These are phyloP conservation scores for Nothobranchius furzeri DNA, from an alignment of 2,113 vertebrate genomes.

Conservation along the genomic window DNA sequence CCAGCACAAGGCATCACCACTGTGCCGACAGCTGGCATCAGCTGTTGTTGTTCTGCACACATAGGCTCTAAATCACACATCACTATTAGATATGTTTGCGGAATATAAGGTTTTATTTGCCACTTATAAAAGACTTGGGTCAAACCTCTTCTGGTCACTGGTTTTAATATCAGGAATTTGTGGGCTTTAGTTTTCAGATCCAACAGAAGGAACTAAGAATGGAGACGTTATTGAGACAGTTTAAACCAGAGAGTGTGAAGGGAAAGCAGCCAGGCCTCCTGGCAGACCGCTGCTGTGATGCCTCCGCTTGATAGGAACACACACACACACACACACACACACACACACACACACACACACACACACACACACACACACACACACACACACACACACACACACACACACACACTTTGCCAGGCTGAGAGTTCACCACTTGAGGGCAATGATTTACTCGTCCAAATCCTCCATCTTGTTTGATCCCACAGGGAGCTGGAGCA, in stretches of 20 bases:
- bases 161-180: too few species aligned
- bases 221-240: conserved; percentile 12
- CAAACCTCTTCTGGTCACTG: too few species aligned
- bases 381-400: too few species aligned
- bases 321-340: too few species aligned
- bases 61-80: too few species aligned
- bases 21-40: too few species aligned
- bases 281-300: conserved; percentile 51
- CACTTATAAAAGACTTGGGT: too few species aligned
- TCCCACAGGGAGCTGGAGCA: conserved; percentile 61
- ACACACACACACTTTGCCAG: conserved; percentile 37
- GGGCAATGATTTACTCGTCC: conserved; percentile 70
- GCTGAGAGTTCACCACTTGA: conserved; percentile 66
- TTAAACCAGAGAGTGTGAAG: conserved; percentile 55
- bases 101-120: too few species aligned
- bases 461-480: conserved; percentile 67
- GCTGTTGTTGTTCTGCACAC: too few species aligned
- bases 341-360: conserved; percentile 19
- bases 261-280: conserved; percentile 52
- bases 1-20: too few species aligned
- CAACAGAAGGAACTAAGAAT: conserved; percentile 4
- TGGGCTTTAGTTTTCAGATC: background rate
- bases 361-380: background rate
- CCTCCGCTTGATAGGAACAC: conserved; percentile 44
- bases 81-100: too few species aligned